A percentile compares a stretch with the other conserved stretches of the same genome.
phyloP scores from a whole-genome alignment of 2,797 vertebrate species.

The Gadopsis bispinosus region DNA sequence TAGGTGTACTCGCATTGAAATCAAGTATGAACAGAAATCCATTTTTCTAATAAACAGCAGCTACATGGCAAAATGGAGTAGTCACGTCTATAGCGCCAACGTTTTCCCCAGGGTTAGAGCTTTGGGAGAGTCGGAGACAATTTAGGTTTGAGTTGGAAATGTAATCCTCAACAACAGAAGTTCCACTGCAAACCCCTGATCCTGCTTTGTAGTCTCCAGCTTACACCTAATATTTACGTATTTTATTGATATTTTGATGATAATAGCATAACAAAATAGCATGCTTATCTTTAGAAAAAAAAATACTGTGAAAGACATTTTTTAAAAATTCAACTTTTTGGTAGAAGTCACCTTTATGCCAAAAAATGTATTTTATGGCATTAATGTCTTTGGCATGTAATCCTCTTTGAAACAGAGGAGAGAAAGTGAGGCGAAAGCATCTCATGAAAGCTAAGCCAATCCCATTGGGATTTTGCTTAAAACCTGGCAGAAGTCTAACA shows the following conservation, averaged over 20 bases:
- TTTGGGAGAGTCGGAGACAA: conserved; percentile 26
- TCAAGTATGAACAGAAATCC: conserved; percentile 2
- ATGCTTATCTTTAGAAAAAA: background rate
- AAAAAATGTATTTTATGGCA: conserved; percentile 58
- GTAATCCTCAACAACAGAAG: conserved; percentile 10
- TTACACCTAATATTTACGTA: background rate
- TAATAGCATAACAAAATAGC: background rate
- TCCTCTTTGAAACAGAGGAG: conserved; percentile 74
- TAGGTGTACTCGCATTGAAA: background rate
- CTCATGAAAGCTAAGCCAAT: conserved; percentile 70
- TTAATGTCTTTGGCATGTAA: conserved; percentile 75
- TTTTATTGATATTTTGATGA: background rate
- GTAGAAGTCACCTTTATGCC: conserved; percentile 65
- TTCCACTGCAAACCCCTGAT: conserved; percentile 8
- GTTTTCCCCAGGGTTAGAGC: background rate
- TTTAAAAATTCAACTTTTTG: conserved; percentile 2
- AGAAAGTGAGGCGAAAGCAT: conserved; percentile 61
- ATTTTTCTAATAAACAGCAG: background rate
- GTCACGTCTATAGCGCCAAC: background rate
- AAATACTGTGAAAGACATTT: background rate
- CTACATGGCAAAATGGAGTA: background rate
- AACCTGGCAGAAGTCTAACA: conserved; percentile 73
- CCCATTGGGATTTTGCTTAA: conserved; percentile 69
- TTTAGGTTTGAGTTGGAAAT: conserved; percentile 32
- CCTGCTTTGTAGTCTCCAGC: background rate